phyloP scores from a whole-genome alignment of 2,888 invertebrate genomes.

The Papilio protenor region DNA sequence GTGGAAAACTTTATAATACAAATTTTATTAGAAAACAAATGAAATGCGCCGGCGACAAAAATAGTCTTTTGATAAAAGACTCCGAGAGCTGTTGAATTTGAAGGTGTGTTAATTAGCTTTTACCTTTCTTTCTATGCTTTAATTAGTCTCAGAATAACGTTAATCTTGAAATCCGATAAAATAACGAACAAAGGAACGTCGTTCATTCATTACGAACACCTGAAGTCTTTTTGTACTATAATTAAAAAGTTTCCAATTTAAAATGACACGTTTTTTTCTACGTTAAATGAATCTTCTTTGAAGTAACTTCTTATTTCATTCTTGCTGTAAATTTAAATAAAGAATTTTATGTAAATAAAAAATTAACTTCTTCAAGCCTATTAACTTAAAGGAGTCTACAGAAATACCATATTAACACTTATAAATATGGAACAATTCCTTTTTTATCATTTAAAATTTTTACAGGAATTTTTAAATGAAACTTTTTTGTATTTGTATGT shows the following conservation, averaged over 20 bases:
- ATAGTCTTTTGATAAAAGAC: neutral
- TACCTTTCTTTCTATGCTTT: neutral
- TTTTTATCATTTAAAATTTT: too few relatives aligned
- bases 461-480: too few relatives aligned
- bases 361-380: neutral
- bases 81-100: neutral
- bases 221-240: neutral
- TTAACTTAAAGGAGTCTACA: neutral
- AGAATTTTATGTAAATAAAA: neutral
- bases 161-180: neutral
- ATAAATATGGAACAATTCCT: neutral
- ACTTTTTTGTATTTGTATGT: too few relatives aligned
- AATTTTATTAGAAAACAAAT: neutral
- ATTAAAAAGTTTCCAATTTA: constrained; percentile 22
- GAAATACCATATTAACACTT: neutral
- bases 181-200: neutral
- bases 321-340: neutral
- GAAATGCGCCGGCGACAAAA: neutral
- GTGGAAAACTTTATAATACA: too few relatives aligned
- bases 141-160: constrained; percentile 9
- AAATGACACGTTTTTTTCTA: neutral
- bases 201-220: constrained; percentile 12
- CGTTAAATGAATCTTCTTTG: neutral
- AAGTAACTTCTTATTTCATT: neutral
- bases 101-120: neutral